Evolutionary conservation across 1,140 invertebrate species (phyloP).

Genomic region (Trigoniulus corallinus): DNA sequence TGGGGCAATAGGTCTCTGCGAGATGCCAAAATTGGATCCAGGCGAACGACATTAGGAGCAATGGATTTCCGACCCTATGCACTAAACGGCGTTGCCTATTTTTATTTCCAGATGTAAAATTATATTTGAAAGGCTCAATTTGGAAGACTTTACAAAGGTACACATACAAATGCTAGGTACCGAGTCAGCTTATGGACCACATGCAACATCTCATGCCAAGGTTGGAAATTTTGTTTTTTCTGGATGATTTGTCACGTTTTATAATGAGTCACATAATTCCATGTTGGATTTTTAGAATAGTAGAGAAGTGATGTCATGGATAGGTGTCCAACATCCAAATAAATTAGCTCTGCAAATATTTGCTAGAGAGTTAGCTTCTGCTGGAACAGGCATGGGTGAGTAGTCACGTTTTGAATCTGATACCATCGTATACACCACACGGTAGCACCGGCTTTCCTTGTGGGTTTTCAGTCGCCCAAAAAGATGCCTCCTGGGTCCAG

Average conservation of each 20-base stretch:
- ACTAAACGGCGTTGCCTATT: no score
- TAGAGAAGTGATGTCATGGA: constrained; percentile 31
- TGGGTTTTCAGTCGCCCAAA: no score
- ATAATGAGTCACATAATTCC: no score
- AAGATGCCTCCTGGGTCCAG: no score
- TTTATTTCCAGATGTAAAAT: constrained; percentile 17
- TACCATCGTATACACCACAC: constrained; percentile 1
- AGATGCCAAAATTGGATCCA: no score
- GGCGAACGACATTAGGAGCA: no score
- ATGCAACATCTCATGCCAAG: constrained; percentile 16
- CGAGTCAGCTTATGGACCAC: constrained; percentile 29
- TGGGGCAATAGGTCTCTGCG: no score
- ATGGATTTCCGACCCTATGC: no score
- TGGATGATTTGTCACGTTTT: no score
- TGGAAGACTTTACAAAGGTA: constrained; percentile 25
- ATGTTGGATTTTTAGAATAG: no score
- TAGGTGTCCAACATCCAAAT: constrained; percentile 31
- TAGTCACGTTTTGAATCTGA: constrained; percentile 5
- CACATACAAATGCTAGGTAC: constrained; percentile 29
- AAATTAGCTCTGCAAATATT: constrained; percentile 33
- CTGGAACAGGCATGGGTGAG: constrained; percentile 36
- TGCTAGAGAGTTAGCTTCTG: constrained; percentile 33
- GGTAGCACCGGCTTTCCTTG: no score
- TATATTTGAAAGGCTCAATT: constrained; percentile 24
- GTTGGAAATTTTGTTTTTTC: neutral